These are phyloP conservation scores for Drosophila atripex DNA, from an alignment of 2,888 invertebrate species.

Conservation along the genomic window DNA sequence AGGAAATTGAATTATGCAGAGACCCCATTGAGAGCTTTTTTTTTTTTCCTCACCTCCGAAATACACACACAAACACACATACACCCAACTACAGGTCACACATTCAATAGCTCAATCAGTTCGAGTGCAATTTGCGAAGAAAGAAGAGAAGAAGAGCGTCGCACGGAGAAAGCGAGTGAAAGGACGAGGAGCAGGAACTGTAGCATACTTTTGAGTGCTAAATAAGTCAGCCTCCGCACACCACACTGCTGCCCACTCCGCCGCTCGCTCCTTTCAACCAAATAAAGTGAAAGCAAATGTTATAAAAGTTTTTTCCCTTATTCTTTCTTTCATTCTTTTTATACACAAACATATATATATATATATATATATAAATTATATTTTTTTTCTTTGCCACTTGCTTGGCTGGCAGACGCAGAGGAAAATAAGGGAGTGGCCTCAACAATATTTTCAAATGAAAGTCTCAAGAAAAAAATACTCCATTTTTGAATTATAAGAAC, in stretches of 20 bases:
- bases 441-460: background rate
- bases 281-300: constrained; percentile 53
- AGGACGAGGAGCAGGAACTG: constrained; percentile 24
- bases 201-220: constrained; percentile 65
- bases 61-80: background rate
- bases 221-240: constrained; percentile 59
- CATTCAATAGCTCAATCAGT: constrained; percentile 61
- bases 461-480: background rate
- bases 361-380: constrained; percentile 5
- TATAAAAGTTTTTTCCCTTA: constrained; percentile 50
- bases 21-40: constrained; percentile 11
- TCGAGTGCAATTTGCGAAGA: constrained; percentile 66
- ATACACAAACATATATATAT: background rate
- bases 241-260: too few species aligned
- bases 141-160: background rate
- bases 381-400: constrained; percentile 26
- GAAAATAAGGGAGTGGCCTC: background rate
- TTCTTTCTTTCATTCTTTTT: constrained; percentile 11
- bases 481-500: background rate
- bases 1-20: constrained; percentile 44
- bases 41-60: constrained; percentile 12
- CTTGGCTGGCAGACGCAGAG: constrained; percentile 13
- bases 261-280: constrained; percentile 12
- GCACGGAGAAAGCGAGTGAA: constrained; percentile 7
- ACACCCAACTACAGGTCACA: background rate